These are phyloP conservation scores for Hydraecia micacea DNA, from an alignment of 2,888 invertebrate genomes.

Conservation along the genomic window DNA sequence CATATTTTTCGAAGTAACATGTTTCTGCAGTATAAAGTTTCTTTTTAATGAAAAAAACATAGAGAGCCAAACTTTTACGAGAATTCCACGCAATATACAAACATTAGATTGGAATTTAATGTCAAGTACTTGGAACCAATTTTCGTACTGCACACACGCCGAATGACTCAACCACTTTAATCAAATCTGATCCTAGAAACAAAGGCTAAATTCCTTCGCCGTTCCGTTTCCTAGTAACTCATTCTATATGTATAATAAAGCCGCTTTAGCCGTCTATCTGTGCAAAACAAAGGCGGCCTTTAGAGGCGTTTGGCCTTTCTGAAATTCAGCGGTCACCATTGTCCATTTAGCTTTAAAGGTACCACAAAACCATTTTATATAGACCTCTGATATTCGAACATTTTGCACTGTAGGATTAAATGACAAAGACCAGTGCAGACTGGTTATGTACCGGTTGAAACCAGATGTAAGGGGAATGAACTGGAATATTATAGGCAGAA, in stretches of 20 bases:
- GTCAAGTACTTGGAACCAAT: conserved; percentile 49
- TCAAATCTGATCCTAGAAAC: conserved; percentile 68
- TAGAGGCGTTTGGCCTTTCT: conserved; percentile 76
- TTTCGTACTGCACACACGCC: conserved; percentile 49
- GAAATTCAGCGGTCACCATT: conserved; percentile 79
- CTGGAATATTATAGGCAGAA: conserved; percentile 82
- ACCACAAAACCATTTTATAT: conserved; percentile 61
- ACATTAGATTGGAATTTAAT: conserved; percentile 51
- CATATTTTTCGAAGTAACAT: not conserved
- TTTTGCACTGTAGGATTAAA: conserved; percentile 54
- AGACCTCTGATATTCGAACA: conserved; percentile 65
- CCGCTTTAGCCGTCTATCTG: conserved; percentile 70
- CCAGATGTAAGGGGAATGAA: conserved; percentile 82
- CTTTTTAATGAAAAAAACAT: not conserved
- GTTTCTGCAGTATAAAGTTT: not conserved
- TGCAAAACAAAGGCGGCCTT: conserved; percentile 80
- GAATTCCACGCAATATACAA: conserved; percentile 51
- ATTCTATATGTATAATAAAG: conserved; percentile 70
- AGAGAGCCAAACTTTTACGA: not conserved
- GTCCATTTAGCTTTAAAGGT: conserved; percentile 79
- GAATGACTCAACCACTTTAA: conserved; percentile 62
- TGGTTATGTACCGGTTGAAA: conserved; percentile 74
- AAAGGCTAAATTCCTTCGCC: conserved; percentile 70
- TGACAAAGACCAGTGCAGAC: conserved; percentile 68
- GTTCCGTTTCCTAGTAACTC: conserved; percentile 68